phyloP scores from a whole-genome alignment of 2,113 vertebrate species.

The Potamarius usumacintae region DNA sequence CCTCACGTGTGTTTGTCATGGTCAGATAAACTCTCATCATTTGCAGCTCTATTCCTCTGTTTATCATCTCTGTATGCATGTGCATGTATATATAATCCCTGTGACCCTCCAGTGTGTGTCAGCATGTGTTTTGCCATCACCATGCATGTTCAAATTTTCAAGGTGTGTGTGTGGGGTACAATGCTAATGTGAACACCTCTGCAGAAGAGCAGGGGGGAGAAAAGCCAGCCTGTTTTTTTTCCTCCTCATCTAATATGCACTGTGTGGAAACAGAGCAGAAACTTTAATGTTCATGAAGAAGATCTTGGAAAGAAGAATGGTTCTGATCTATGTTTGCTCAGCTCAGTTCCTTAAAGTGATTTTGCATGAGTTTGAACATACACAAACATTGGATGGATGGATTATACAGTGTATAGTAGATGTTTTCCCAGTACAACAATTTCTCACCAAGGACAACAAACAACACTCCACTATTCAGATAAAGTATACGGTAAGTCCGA shows the following conservation, averaged over 20 bases:
- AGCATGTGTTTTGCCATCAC: neutral
- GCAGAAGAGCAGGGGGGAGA: neutral
- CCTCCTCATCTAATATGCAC: neutral
- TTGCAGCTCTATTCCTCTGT: neutral
- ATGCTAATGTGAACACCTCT: conserved; percentile 8
- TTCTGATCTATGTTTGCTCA: neutral
- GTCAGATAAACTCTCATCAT: neutral
- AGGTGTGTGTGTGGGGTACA: neutral
- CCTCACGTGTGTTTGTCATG: neutral
- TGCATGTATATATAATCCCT: conserved; percentile 12
- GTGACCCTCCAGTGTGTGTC: neutral
- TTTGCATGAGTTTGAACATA: neutral
- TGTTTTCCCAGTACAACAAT: neutral
- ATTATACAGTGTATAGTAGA: too few relatives aligned
- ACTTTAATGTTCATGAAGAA: too few relatives aligned
- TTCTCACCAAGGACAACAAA: neutral
- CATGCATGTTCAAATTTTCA: neutral
- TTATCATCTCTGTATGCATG: neutral
- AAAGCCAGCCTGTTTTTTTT: neutral
- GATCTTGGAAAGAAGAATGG: neutral
- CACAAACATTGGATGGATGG: too few relatives aligned
- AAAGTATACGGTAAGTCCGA: neutral
- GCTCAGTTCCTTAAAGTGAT: too few relatives aligned
- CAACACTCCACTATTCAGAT: neutral
- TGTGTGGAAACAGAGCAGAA: neutral